Base-by-base conservation (phyloP, 2,888 invertebrate species). In the Drosophila hawaiiensis region DNA sequence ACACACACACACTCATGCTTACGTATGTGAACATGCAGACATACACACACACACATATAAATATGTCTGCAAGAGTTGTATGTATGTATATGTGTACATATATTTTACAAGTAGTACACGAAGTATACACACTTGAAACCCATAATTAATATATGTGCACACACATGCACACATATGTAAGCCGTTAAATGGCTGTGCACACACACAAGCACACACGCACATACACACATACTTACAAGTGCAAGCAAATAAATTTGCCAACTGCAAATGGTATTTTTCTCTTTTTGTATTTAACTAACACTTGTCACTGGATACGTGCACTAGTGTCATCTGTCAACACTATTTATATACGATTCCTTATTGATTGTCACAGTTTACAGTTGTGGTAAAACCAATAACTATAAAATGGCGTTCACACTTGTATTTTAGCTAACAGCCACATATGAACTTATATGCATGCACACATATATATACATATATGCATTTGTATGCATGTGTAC, bases 41-140 rank as follows among this genome's bases (percentile, higher is more conserved):
- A 67, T 22, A 58, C 14, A 55, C 29, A 31, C 47, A 61, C 49
- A 52, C 49, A 52, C 28, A 53, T 10, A 50, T 55, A 50, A 53
- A 28, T 60, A 53, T 60, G 56, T 12, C 35, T 49, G 64, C 55
- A 74, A 68, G 47, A 47, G 53, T 25, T 73, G 63, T 65, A 67
- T 69, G 74, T 39, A 61, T 37, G 25, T 1, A 37, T 37, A 25
- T 28, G n/a, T 39, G 28, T n/a, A n/a, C 19, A 14, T 66, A 65
- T 80, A 80, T 78, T 80, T 70, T 73, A 68, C 70, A 82, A 68
- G 79, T 70, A 68, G 73, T 77, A 60, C 78, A 80, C 63, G 78
- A 62, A 73, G 81, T 77, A 81, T 77, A 77, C 73, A 80, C 73
- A 80, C 78, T 80, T 78, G 78, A 81, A 80, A 74, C 82, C 82